Evolutionary conservation across 1,140 invertebrate species (phyloP).

Genomic region (Drosophila seguyi): DNA sequence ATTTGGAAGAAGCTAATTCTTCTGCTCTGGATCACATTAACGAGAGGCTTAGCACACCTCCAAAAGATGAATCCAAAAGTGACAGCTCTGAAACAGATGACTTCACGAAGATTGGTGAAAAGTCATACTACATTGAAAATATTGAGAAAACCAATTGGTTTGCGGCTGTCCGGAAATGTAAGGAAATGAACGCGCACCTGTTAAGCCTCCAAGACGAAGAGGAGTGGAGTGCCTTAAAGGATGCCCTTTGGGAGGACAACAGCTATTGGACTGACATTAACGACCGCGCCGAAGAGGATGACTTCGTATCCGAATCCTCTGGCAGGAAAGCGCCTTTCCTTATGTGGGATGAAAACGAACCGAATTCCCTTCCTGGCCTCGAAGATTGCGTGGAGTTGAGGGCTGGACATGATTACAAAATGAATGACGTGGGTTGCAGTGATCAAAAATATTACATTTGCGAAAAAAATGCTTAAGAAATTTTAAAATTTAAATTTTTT

Average conservation of each 20-base stretch:
- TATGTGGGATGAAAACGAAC: not conserved
- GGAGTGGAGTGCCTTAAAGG: not conserved
- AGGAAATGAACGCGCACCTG: not conserved
- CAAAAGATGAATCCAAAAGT: not conserved
- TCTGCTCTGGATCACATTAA: too few species aligned
- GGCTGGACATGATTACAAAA: not conserved
- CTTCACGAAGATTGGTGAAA: too few species aligned
- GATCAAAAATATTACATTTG: not conserved
- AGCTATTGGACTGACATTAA: slow-evolving; percentile 9
- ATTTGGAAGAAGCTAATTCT: not conserved
- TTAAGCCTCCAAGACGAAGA: not conserved
- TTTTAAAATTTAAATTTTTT: not conserved
- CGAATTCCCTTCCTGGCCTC: fast-evolving
- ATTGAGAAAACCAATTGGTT: not conserved
- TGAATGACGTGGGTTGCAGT: not conserved
- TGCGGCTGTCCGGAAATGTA: fast-evolving
- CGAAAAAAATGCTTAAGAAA: not conserved
- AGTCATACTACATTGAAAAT: not conserved
- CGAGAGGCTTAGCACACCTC: too few species aligned
- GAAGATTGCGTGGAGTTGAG: slow-evolving; percentile 5
- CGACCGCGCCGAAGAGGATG: fast-evolving
- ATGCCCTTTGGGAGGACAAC: fast-evolving
- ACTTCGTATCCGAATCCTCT: not conserved
- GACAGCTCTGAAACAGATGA: too few species aligned
- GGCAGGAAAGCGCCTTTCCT: not conserved